phyloP scores from a whole-genome alignment of 1,140 invertebrate species.

The Bombus pascuorum region DNA sequence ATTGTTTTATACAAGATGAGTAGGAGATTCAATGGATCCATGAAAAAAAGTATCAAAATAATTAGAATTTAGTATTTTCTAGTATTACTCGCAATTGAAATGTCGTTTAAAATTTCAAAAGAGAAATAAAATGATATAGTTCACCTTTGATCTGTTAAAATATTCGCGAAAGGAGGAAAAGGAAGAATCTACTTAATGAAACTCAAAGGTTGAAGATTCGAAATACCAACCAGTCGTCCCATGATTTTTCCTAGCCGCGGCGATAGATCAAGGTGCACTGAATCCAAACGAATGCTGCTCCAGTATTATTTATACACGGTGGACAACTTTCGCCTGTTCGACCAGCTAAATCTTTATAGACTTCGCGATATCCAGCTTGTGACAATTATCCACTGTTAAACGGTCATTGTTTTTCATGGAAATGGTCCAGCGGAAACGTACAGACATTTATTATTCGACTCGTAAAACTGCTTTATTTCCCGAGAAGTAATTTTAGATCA shows the following conservation, averaged over 20 bases:
- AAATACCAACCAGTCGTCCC: conserved; percentile 9
- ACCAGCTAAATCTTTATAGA: conserved; percentile 66
- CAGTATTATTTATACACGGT: conserved; percentile 78
- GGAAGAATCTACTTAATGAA: background rate
- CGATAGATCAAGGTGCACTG: conserved; percentile 67
- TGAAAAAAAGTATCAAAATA: background rate
- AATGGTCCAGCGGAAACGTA: background rate
- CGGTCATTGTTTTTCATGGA: conserved; percentile 43
- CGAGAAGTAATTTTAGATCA: background rate
- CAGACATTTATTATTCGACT: conserved; percentile 8
- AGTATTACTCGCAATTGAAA: background rate
- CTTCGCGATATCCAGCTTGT: conserved; percentile 41
- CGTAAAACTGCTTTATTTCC: conserved; percentile 24
- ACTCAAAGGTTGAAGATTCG: background rate
- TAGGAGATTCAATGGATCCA: background rate
- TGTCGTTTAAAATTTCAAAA: background rate
- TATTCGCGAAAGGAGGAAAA: background rate
- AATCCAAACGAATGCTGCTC: conserved; percentile 55
- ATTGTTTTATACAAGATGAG: background rate
- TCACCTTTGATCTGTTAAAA: background rate
- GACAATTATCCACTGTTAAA: conserved; percentile 59
- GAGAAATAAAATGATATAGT: background rate
- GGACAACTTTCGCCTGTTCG: conserved; percentile 74
- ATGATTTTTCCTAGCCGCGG: conserved; percentile 31
- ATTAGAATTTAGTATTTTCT: background rate